These are phyloP conservation scores for Brachionus plicatilis DNA, from an alignment of 1,140 invertebrate species.

Conservation along the genomic window DNA sequence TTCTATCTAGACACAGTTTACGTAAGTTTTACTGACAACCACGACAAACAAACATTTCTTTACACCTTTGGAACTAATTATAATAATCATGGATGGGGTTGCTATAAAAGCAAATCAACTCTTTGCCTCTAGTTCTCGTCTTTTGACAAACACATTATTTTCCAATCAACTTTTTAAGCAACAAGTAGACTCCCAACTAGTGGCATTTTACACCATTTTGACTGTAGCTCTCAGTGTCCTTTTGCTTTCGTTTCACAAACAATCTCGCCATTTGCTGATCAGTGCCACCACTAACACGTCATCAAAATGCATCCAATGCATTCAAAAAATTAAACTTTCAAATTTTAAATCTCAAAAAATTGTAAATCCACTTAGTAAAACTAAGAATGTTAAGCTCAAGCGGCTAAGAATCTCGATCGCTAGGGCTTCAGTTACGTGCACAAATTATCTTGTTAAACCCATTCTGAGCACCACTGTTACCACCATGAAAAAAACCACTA, in stretches of 20 bases:
- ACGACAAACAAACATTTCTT: not conserved
- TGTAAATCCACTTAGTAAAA: not conserved
- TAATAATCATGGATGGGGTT: slow-evolving; percentile 20
- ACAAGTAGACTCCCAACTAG: slow-evolving; percentile 29
- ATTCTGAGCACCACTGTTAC: not conserved
- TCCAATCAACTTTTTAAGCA: slow-evolving; percentile 10
- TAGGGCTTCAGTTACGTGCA: not conserved
- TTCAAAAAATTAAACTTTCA: slow-evolving; percentile 7
- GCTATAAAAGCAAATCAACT: slow-evolving; percentile 26
- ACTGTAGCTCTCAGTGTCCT: slow-evolving; percentile 24
- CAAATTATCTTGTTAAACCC: slow-evolving; percentile 8
- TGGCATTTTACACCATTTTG: slow-evolving; percentile 33
- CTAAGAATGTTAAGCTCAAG: slow-evolving; percentile 5
- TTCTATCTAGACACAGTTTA: slow-evolving; percentile 13
- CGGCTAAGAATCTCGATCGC: not conserved
- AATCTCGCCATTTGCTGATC: slow-evolving; percentile 18
- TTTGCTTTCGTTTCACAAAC: slow-evolving; percentile 12
- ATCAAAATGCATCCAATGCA: slow-evolving; percentile 12
- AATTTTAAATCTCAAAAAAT: not conserved
- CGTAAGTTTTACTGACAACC: not conserved
- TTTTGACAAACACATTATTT: not conserved
- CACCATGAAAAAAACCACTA: slow-evolving; percentile 30
- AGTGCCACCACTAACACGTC: not conserved
- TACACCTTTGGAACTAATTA: not conserved
- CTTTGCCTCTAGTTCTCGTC: not conserved